These are phyloP conservation scores for Siniperca knerii DNA, from an alignment of 2,113 vertebrate genomes.

Conservation along the genomic window DNA sequence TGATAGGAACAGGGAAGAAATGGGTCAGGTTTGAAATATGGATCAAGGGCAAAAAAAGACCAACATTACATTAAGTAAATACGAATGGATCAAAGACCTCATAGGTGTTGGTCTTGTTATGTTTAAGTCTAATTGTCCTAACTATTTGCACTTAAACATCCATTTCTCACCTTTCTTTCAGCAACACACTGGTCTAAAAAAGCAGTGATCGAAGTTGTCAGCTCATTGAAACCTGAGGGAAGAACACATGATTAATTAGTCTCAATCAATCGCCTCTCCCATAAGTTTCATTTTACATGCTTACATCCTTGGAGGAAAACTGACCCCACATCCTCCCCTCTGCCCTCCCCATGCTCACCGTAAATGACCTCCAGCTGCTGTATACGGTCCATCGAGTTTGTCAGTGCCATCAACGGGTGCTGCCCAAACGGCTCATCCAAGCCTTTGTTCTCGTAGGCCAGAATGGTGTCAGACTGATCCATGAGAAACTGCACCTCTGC, in stretches of 20 bases:
- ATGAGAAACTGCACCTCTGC: slow-evolving; percentile 91
- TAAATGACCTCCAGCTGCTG: slow-evolving; percentile 97
- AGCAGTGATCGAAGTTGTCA: slow-evolving; percentile 90
- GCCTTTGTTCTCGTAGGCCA: slow-evolving; percentile 95
- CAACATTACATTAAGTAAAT: too few species aligned
- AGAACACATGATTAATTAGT: slow-evolving; percentile 18
- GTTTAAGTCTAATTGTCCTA: background rate
- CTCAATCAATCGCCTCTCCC: background rate
- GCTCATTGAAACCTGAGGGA: slow-evolving; percentile 90
- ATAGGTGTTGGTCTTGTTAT: background rate
- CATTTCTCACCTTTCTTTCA: slow-evolving; percentile 91
- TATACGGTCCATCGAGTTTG: slow-evolving; percentile 89
- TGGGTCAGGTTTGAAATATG: background rate
- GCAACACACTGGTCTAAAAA: slow-evolving; percentile 91
- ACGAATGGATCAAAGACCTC: too few species aligned
- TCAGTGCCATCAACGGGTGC: slow-evolving; percentile 92
- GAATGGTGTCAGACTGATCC: slow-evolving; percentile 93
- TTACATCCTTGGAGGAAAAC: background rate
- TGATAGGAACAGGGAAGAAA: slow-evolving; percentile 60
- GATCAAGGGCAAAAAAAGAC: background rate
- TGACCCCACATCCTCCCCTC: slow-evolving; percentile 8
- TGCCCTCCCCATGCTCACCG: slow-evolving; percentile 82
- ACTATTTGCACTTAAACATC: background rate
- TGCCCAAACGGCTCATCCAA: slow-evolving; percentile 84
- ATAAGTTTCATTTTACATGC: slow-evolving; percentile 6